phyloP scores from a whole-genome alignment of 1,140 invertebrate species.

The Lasaia peninsularis region DNA sequence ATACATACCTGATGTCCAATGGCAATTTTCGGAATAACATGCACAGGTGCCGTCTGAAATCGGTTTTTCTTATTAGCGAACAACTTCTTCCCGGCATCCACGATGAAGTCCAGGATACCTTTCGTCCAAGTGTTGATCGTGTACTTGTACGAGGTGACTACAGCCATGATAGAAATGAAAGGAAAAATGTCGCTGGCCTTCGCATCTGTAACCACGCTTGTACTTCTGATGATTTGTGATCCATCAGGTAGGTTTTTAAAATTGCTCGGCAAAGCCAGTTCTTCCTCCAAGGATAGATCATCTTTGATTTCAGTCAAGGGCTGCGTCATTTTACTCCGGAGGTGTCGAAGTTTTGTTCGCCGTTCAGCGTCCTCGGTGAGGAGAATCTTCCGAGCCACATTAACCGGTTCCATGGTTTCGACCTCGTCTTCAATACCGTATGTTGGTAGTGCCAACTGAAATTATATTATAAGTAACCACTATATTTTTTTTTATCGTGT shows the following conservation, averaged over 20 bases:
- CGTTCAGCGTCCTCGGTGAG: slow-evolving; percentile 56
- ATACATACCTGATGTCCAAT: slow-evolving; percentile 64
- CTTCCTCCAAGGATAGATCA: slow-evolving; percentile 55
- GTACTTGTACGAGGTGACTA: slow-evolving; percentile 76
- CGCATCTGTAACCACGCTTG: slow-evolving; percentile 46
- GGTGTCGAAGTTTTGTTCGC: slow-evolving; percentile 50
- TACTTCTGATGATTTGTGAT: slow-evolving; percentile 70
- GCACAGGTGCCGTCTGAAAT: slow-evolving; percentile 57
- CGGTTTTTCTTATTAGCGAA: slow-evolving; percentile 55
- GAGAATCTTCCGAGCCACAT: slow-evolving; percentile 51
- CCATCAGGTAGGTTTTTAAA: slow-evolving; percentile 73
- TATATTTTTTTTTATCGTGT: too few species aligned
- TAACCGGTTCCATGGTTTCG: slow-evolving; percentile 43
- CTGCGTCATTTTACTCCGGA: slow-evolving; percentile 49
- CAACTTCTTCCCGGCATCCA: slow-evolving; percentile 70
- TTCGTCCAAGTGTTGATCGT: slow-evolving; percentile 67
- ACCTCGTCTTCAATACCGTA: slow-evolving; percentile 53
- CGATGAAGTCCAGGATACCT: slow-evolving; percentile 71
- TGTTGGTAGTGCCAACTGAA: slow-evolving; percentile 43
- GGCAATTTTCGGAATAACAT: slow-evolving; percentile 64
- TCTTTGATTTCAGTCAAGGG: slow-evolving; percentile 41
- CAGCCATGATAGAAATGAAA: slow-evolving; percentile 76
- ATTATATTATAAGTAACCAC: too few species aligned
- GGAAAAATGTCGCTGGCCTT: slow-evolving; percentile 64
- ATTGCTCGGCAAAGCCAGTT: slow-evolving; percentile 69